A percentile compares a stretch with the other conserved stretches of the same genome.
phyloP scores from a whole-genome alignment of 2,113 vertebrate species.

The Megatriorchis doriae region DNA sequence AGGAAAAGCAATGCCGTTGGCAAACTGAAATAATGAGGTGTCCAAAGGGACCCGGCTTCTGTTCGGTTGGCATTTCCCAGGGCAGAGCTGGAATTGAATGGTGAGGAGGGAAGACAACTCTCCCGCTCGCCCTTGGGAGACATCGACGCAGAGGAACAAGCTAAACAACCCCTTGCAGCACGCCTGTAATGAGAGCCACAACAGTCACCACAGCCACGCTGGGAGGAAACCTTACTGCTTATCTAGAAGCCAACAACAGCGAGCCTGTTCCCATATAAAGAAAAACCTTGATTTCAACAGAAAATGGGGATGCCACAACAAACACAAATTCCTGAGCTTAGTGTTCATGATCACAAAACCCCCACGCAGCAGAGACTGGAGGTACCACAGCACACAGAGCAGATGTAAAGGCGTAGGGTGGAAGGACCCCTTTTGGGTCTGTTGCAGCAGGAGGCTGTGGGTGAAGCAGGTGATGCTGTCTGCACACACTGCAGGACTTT shows the following conservation, averaged over 20 bases:
- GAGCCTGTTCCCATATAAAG: neutral
- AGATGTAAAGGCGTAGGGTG: neutral
- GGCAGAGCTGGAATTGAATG: neutral
- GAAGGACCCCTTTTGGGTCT: fast-evolving
- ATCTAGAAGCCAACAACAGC: neutral
- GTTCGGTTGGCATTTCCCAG: neutral
- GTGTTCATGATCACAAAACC: neutral
- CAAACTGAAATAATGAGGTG: constrained; percentile 35
- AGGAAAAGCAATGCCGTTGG: neutral
- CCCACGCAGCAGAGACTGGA: neutral
- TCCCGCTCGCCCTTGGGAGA: neutral
- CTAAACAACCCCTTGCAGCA: neutral
- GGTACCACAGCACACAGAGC: neutral
- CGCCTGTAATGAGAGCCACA: neutral
- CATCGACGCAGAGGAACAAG: neutral
- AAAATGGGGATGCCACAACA: neutral
- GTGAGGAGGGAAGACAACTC: neutral
- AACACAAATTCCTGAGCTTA: neutral
- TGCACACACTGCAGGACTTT: neutral
- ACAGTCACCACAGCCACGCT: neutral
- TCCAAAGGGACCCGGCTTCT: neutral
- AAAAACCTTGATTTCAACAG: neutral
- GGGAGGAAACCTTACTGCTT: neutral
- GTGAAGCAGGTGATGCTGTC: neutral
- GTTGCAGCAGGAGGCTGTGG: neutral